Evolutionary conservation across 1,140 invertebrate genomes (phyloP).

Genomic region (Pemphigus obesinymphae): DNA sequence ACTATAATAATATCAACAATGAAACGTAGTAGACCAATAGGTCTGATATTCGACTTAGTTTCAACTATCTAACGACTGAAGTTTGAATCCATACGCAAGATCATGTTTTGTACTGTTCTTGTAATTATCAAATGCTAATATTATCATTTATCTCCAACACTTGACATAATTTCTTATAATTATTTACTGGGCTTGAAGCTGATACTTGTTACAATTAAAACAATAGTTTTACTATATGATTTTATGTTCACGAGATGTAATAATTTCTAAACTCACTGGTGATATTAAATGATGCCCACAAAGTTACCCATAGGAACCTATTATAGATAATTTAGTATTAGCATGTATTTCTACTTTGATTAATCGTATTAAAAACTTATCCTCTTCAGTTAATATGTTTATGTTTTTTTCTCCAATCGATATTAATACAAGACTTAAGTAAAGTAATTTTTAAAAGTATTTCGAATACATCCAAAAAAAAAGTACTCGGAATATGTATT

Average conservation of each 20-base stretch:
- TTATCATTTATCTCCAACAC: constrained; percentile 89
- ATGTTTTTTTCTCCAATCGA: constrained; percentile 83
- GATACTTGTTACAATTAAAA: constrained; percentile 70
- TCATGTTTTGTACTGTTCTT: constrained; percentile 94
- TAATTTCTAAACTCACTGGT: constrained; percentile 62
- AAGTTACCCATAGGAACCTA: constrained; percentile 98
- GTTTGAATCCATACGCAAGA: constrained; percentile 96
- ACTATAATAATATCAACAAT: constrained; percentile 83
- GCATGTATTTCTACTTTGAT: constrained; percentile 92
- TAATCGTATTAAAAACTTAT: constrained; percentile 88
- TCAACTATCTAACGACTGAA: constrained; percentile 92
- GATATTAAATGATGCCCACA: constrained; percentile 89
- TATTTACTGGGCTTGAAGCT: constrained; percentile 83
- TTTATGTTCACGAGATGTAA: not conserved
- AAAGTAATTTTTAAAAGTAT: too few relatives aligned
- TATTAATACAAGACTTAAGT: too few relatives aligned
- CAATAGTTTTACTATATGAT: not conserved
- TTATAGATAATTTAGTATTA: constrained; percentile 92
- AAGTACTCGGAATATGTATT: too few relatives aligned
- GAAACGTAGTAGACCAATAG: constrained; percentile 86
- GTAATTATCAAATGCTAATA: constrained; percentile 98
- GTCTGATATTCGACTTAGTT: constrained; percentile 90
- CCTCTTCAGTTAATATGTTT: constrained; percentile 88
- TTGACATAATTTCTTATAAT: constrained; percentile 81
- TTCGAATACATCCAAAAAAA: too few relatives aligned